These are phyloP conservation scores for Oncorhynchus keta DNA, from an alignment of 2,113 vertebrate species.

Conservation along the genomic window DNA sequence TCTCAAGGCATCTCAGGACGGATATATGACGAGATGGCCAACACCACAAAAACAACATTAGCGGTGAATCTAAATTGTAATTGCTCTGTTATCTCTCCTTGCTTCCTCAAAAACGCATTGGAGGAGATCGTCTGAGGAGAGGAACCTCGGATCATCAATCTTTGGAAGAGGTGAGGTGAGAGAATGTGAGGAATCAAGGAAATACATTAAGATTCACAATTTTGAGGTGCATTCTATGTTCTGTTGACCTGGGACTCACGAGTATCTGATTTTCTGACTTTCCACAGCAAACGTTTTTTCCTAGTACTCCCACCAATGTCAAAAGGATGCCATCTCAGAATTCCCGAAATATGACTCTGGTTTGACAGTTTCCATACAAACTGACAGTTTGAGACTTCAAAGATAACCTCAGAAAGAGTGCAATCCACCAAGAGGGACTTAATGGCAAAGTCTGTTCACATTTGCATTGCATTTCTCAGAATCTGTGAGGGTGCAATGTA, in stretches of 20 bases:
- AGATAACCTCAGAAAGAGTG: constrained; percentile 2
- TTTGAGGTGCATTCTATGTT: not conserved
- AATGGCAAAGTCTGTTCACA: not conserved
- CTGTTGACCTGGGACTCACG: constrained; percentile 11
- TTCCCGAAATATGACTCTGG: not conserved
- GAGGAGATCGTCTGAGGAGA: too few relatives aligned
- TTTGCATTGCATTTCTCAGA: not conserved
- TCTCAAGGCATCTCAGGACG: too few relatives aligned
- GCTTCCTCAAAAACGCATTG: too few relatives aligned
- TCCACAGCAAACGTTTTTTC: too few relatives aligned
- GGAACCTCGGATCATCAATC: too few relatives aligned
- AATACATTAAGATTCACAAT: too few relatives aligned
- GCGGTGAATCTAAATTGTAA: not conserved
- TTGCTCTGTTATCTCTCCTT: too few relatives aligned
- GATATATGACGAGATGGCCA: too few relatives aligned
- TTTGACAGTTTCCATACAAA: not conserved
- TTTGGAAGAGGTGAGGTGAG: too few relatives aligned
- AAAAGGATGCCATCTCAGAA: constrained; percentile 6
- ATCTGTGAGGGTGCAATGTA: constrained; percentile 22
- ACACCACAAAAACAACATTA: too few relatives aligned
- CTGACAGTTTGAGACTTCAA: not conserved
- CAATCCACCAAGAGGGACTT: not conserved
- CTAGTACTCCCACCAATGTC: not conserved
- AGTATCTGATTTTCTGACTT: constrained; percentile 13
- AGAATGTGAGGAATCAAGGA: too few relatives aligned